Evolutionary conservation across 2,888 invertebrate genomes (phyloP), one percentile per base, ranked within the genome.

Genomic region (Hydropsyche betteni): DNA sequence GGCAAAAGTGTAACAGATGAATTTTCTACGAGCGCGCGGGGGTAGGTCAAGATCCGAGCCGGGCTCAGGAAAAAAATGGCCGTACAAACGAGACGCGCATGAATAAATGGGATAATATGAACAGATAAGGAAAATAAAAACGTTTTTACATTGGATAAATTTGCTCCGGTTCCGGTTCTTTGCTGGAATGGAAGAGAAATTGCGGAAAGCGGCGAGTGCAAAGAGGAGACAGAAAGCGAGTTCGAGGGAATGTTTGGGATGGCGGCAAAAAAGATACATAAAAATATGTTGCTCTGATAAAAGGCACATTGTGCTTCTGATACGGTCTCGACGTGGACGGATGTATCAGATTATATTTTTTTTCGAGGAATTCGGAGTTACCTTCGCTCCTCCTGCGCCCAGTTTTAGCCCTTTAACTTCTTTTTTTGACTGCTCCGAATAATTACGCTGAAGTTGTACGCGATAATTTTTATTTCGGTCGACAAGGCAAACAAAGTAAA

Each of bases 101-200:
- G 72, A 72, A 72, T 72, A 72, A 72, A 72, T 72, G 72, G 72
- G 72, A 72, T 72, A 72, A 72, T 72, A 72, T 72, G 72, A 72
- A 61, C 72, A 72, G 72, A 72, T 72, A 72, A 72, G 72, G 72
- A 72, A 72, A 72, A 72, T 72, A 72, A 72, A 72, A 72, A 72
- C 72, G 72, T 72, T 72, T 72, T 72, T 72, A 72, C 72, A 72
- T 72, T 72, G 72, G 72, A 72, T 72, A 72, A 72, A 72, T 72
- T 72, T 72, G 72, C 72, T 61, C 72, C 72, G 55, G 61, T 44
- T 72, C 72, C 72, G 72, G 72, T 58, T 44, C 72, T 50, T 34
- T 58, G 51, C 14, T 14, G 16, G 36, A 64, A 64, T 34, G 64
- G 72, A 38, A 44, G 55, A 44, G 69, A 72, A 61, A 72, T 55